Base-by-base conservation (phyloP, 2,113 vertebrate species). In the Prietella phreatophila region DNA sequence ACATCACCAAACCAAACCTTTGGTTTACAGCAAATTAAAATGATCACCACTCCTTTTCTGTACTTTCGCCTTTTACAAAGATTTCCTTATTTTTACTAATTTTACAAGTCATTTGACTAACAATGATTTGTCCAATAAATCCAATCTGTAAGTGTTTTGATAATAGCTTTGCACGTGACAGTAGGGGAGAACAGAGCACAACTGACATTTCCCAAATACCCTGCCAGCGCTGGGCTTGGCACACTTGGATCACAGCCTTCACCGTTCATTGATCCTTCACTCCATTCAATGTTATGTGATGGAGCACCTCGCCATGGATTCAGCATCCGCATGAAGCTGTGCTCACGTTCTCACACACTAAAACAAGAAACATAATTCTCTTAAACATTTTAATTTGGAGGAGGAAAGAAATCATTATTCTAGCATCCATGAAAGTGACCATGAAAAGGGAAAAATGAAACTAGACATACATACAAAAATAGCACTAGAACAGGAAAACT, bases 151-250 rank as follows among this genome's bases (percentile, higher is more conserved):
- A 76, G 82, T 9, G 30, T 58, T 82, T 88, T 14, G 63, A 2
- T 27, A 50, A 60, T 78, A 97, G 96, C 96, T 99, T 97, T 99
- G 97, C 97, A 96, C 97, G 96, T 96, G 95, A 95, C 94, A 95
- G 91, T 90, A 90, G 93, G 95, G 95, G 96, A 96, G 93, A 92
- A 92, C 86, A 58, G 93, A 96, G 97, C 93, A 96, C 94, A 96
- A 99, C 98, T 99, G 97, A 99, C 98, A 99, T 99, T 99, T 97
- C 97, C 97, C 97, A 98, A 97, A 97, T 96, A 98, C 97, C 98
- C 98, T 96, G 93, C 97, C 96, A 96, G 93, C 86, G 95, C 96
- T 94, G 96, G 96, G 97, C 97, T 94, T 94, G 96, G 94, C 94
- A 95, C 94, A 97, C 96, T 96, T 97, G 97, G 95, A 97, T 94